Evolutionary conservation across 2,113 vertebrate genomes (phyloP), one percentile per base, ranked within the genome.

Genomic region (Maccullochella peelii): DNA sequence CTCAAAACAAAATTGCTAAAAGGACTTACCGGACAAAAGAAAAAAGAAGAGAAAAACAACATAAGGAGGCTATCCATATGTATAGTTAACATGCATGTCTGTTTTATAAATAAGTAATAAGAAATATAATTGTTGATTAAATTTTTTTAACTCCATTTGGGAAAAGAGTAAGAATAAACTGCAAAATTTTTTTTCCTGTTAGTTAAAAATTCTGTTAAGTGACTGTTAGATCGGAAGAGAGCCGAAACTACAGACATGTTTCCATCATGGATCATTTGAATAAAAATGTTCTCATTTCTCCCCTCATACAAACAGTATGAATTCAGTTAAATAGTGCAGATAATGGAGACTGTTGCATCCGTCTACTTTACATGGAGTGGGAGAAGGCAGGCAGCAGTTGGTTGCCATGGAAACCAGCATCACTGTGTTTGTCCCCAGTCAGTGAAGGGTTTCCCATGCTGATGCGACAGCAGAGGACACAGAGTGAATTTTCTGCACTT

Each of bases 371-470:
- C 18, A 38, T 30, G 23, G 16, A 79, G 36, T 25, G 11, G 40
- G 23, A 75, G 63, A 59, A 55, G 21, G n/a, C 36, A 61, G 36
- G 25, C 62, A 44, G 73, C 69, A 36, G 70, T 33, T 69, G 33
- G 73, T 91, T 85, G 83, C 79, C 82, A 57, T 74, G 70, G 82
- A 75, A 87, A 89, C 79, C 6, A 2, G 27, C 77, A 70, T 50
- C 73, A 16, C 63, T 6, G 49, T 27, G 12, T 50, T 59, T 12
- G 49, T 65, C 20, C 54, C 40, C 44, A 23, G 15, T 58, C 55
- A 44, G 73, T 71, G 23, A 73, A 73, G 66, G 70, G 66, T 70
- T 86, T 80, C 63, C 75, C 27, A 25, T 42, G 25, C 55, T 33
- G 50, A 36, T 52, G 71, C 36, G 61, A 58, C 66, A 40, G 68